These are phyloP conservation scores for Hemibagrus wyckioides DNA, from an alignment of 2,113 vertebrate species.

Conservation along the genomic window DNA sequence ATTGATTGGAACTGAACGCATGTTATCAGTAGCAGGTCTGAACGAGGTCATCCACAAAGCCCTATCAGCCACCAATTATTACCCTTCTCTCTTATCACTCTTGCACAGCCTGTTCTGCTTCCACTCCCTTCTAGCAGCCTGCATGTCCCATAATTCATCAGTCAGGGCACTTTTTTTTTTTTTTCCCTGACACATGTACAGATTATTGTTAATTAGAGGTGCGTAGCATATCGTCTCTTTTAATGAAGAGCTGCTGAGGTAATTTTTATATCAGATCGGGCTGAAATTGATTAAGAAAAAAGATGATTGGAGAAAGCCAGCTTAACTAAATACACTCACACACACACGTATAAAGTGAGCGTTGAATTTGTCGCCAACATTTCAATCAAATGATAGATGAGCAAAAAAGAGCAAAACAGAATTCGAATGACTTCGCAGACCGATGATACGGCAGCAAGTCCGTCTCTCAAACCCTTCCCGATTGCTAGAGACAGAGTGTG, in stretches of 20 bases:
- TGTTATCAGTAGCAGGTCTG: slow-evolving; percentile 38
- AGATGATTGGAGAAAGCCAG: not conserved
- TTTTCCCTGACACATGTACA: slow-evolving; percentile 32
- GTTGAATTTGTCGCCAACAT: not conserved
- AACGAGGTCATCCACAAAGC: slow-evolving; percentile 43
- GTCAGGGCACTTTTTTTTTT: not conserved
- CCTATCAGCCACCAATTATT: slow-evolving; percentile 38
- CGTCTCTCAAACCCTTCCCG: not conserved
- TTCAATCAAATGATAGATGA: slow-evolving; percentile 1
- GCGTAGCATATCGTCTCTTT: not conserved
- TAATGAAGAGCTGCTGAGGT: slow-evolving; percentile 9
- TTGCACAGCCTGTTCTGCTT: slow-evolving; percentile 34
- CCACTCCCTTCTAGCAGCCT: not conserved
- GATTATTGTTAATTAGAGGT: slow-evolving; percentile 42
- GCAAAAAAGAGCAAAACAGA: not conserved
- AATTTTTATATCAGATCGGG: not conserved
- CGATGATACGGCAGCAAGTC: not conserved
- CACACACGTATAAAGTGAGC: not conserved
- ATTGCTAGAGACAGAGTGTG: slow-evolving; percentile 51
- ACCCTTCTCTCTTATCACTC: slow-evolving; percentile 22
- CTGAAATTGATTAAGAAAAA: not conserved
- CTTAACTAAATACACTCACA: not conserved
- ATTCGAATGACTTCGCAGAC: not conserved
- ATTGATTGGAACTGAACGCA: slow-evolving; percentile 31
- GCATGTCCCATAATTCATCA: slow-evolving; percentile 42